Evolutionary conservation across 2,797 vertebrate species (phyloP), one percentile per base, ranked within the genome.

Genomic region (Leptatherina wallacei): DNA sequence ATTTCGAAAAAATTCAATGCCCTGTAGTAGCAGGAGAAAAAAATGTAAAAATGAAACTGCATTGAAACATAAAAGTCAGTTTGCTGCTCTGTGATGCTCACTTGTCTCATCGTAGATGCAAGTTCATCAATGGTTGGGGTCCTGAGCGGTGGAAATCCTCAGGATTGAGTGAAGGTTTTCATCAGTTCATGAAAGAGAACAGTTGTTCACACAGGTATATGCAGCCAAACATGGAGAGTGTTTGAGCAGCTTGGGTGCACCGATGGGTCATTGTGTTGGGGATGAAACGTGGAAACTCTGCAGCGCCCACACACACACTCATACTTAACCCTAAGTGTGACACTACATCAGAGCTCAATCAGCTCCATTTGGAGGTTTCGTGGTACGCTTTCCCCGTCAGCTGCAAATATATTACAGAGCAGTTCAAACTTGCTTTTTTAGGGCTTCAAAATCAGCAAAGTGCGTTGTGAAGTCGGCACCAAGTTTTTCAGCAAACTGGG

Each of bases 241-340:
- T 56, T 1, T 35, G 71, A 66, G 71, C 72, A 71, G 67, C 42
- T 30, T 60, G 33, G 27, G 5, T 35, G 10, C 2, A 36, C 9
- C 69, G 60, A 6, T 44, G 55, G 0, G 65, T 56, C 60, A 76
- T 22, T 44, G 73, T 69, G 38, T 64, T 14, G 0, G 61, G 65
- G 61, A 73, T 40, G 69, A 77, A 81, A 30, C 0, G 12, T 62
- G 42, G 3, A 69, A 82, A 79, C 56, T 72, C 22, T 8, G 60
- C 60, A 30, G 38, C 14, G 1, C 38, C 24, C 3, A 44, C 12
- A 32, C 30, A 27, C 24, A 29, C 22, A 18, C 2, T 61, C 36
- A 30, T n/a, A n/a, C 8, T 47, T n/a, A 47, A 18, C 18, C 20
- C n/a, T n/a, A 47, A 47, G 24, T 18, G 24, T 44, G 24, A 44